Conservation (phyloP, 1,140 invertebrate genomes). For the Zaprionus kolodkinae region DNA sequence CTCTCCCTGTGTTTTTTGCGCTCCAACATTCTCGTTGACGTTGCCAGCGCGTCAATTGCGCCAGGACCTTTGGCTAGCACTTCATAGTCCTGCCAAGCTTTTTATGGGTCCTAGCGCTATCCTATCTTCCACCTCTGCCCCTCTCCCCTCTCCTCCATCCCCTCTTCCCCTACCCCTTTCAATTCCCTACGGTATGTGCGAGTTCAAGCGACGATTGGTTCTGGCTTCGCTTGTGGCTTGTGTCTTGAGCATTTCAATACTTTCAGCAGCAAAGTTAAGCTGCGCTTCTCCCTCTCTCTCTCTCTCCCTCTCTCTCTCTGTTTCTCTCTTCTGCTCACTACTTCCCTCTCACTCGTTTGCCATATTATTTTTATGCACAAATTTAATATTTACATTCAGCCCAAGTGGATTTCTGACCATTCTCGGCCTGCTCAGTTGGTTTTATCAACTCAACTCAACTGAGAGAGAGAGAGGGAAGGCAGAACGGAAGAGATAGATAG, state of each 20-base stretch:
- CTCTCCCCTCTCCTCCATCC: not conserved
- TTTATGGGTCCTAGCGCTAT: constrained; percentile 36
- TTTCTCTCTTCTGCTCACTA: not conserved
- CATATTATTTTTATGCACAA: constrained; percentile 75
- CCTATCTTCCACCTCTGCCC: not conserved
- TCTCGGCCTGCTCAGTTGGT: constrained; percentile 5
- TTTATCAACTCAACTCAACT: constrained; percentile 36
- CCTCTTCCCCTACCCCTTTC: not conserved
- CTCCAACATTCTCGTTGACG: constrained; percentile 35
- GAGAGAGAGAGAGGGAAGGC: not conserved
- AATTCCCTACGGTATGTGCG: constrained; percentile 3
- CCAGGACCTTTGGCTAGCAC: constrained; percentile 65
- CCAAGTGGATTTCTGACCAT: constrained; percentile 69
- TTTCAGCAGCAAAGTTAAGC: constrained; percentile 24
- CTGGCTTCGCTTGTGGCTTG: constrained; percentile 14
- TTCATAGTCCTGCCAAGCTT: constrained; percentile 65
- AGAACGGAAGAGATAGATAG: not conserved
- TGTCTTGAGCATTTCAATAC: constrained; percentile 24
- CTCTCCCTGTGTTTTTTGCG: not conserved
- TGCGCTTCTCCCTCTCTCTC: not conserved
- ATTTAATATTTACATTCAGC: constrained; percentile 80
- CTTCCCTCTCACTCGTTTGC: constrained; percentile 11
- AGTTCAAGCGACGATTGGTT: constrained; percentile 49
- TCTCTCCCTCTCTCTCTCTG: not conserved
- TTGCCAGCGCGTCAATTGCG: constrained; percentile 71